Evolutionary conservation across 1,140 invertebrate genomes (phyloP), one percentile per base, ranked within the genome.

Genomic region (Drosophila kanapiae): DNA sequence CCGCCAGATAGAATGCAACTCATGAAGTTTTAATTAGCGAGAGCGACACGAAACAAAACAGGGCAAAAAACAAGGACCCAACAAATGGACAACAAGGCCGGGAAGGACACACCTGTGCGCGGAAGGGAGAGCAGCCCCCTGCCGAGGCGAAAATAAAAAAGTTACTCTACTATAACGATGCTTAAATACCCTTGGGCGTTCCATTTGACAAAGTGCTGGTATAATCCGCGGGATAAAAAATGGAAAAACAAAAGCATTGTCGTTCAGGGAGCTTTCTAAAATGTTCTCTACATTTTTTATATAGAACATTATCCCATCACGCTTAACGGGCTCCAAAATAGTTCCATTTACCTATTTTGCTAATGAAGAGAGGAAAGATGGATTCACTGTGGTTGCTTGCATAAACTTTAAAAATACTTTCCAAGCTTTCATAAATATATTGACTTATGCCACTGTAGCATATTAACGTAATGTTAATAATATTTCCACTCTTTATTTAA

Each of bases 21-120:
- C 81, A 84, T 77, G 67, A 72, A 83, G 65, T 64, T 84, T 80
- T 83, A 83, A 84, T 83, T 84, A 83, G 77, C 72, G 59, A 53
- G 56, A 37, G 75, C 33, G 42, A 68, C 29, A 63, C 43, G n/a
- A 13, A 48, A 23, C 54, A 67, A 61, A 61, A 48, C 45, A 8
- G 23, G 6, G 23, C 45, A 70, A 61, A 65, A 57, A 38, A 51
- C 37, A 68, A 63, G 38, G 37, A 11, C 47, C n/a, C 23, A 60
- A 40, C 64, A 23, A 63, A 47, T 47, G 58, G 37, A 80, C 62
- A 62, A 10, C 74, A 40, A 42, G 43, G 35, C 61, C 29, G 45
- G n/a, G 43, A 29, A 45, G 45, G 60, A 27, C 49, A 68, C 65
- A 68, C 65, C 65, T 68, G 65, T 23, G 27, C 56, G 37, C 31